phyloP scores from a whole-genome alignment of 2,797 vertebrate species.

The Tenualosa thibaudeaui region DNA sequence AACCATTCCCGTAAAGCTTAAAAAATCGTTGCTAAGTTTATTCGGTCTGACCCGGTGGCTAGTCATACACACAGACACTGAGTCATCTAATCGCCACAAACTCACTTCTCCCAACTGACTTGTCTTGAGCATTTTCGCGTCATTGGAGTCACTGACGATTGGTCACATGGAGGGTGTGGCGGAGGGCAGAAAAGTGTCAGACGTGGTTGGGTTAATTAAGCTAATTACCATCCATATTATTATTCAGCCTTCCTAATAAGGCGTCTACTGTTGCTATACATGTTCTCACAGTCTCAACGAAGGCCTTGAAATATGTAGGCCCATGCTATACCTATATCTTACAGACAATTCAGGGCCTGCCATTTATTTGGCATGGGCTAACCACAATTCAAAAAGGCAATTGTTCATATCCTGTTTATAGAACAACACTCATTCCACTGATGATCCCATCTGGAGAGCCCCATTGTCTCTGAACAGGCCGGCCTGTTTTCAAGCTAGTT shows the following conservation, averaged over 20 bases:
- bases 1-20: background rate
- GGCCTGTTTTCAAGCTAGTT: background rate
- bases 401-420: background rate
- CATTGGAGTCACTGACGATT: constrained; percentile 49
- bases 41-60: constrained; percentile 30
- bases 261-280: too few species aligned
- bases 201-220: background rate
- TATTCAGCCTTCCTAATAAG: too few species aligned
- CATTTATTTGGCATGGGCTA: too few species aligned
- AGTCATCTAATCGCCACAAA: constrained; percentile 53
- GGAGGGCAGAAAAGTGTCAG: background rate
- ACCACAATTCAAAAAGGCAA: too few species aligned
- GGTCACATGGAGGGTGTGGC: constrained; percentile 53
- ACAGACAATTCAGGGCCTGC: too few species aligned
- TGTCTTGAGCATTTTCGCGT: constrained; percentile 59
- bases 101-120: constrained; percentile 54
- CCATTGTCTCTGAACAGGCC: background rate
- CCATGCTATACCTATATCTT: too few species aligned
- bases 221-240: too few species aligned
- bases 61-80: background rate
- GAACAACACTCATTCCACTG: background rate
- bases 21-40: background rate
- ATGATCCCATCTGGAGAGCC: background rate
- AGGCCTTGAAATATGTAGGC: background rate
- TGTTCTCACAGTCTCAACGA: background rate